Conservation (phyloP, 1,140 invertebrate species). For the Pseudobourletiella spinata region DNA sequence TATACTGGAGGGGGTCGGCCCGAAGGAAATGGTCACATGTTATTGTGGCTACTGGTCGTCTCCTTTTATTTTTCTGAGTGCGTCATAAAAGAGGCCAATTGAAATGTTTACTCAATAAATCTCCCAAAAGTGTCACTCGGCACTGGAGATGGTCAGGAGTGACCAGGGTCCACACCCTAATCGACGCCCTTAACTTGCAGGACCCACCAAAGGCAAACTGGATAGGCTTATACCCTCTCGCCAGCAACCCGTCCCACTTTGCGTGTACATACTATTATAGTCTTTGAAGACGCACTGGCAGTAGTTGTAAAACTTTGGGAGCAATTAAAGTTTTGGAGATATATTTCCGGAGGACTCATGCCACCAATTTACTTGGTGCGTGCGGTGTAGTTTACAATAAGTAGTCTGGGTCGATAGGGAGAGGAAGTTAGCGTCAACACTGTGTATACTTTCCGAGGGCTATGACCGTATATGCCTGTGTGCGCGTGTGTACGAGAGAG, state of each 20-base stretch:
- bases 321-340: too few relatives aligned
- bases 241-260: not conserved
- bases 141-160: not conserved
- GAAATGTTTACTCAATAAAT: conserved; percentile 23
- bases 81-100: conserved; percentile 14
- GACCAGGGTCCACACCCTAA: conserved; percentile 25
- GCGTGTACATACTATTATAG: too few relatives aligned
- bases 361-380: too few relatives aligned
- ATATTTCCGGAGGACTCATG: too few relatives aligned
- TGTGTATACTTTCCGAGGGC: too few relatives aligned
- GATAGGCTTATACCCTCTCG: not conserved
- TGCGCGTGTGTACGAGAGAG: too few relatives aligned
- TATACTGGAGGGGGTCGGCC: not conserved
- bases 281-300: too few relatives aligned
- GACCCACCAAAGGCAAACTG: too few relatives aligned
- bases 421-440: too few relatives aligned
- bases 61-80: not conserved
- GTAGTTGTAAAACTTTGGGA: not conserved
- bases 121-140: conserved; percentile 20
- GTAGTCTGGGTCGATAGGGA: too few relatives aligned
- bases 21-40: not conserved
- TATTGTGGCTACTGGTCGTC: conserved; percentile 3
- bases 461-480: too few relatives aligned
- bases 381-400: too few relatives aligned
- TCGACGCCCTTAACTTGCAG: conserved; percentile 7